Evolutionary conservation across 2,888 invertebrate species (phyloP).

Genomic region (Branchellion lobata): DNA sequence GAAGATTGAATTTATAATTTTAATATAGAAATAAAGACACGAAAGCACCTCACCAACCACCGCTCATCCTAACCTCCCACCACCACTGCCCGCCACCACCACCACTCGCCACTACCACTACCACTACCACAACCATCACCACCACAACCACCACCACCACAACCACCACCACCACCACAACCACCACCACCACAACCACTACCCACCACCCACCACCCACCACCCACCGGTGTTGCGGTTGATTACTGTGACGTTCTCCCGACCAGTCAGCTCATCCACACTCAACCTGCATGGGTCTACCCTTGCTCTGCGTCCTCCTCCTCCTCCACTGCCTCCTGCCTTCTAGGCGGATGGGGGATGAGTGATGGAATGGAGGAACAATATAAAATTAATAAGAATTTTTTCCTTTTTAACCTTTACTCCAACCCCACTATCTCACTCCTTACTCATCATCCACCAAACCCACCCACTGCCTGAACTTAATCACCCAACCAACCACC

Average conservation of each 20-base stretch:
- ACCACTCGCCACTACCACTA: too few species aligned
- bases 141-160: too few species aligned
- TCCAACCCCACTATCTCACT: neutral
- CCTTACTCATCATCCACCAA: neutral
- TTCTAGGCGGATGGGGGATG: neutral
- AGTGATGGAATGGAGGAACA: too few species aligned
- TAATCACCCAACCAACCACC: conserved; percentile 1
- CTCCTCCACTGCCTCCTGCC: too few species aligned
- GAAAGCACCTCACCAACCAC: too few species aligned
- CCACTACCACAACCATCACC: too few species aligned
- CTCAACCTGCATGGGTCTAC: conserved; percentile 69
- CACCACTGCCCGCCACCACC: too few species aligned
- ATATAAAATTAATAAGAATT: too few species aligned
- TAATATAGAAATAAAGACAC: neutral
- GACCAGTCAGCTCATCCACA: conserved; percentile 74
- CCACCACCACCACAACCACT: too few species aligned
- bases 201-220: too few species aligned
- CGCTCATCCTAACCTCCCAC: too few species aligned
- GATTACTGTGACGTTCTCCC: conserved; percentile 91
- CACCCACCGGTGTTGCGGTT: conserved; percentile 75
- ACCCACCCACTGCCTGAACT: neutral
- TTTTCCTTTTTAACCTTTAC: neutral
- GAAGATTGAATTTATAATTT: neutral
- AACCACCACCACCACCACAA: too few species aligned
- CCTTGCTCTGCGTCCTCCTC: conserved; percentile 58